A percentile compares a stretch with the other conserved stretches of the same genome.
These are phyloP conservation scores for Venturia canescens DNA, from an alignment of 1,140 invertebrate genomes.

Conservation along the genomic window DNA sequence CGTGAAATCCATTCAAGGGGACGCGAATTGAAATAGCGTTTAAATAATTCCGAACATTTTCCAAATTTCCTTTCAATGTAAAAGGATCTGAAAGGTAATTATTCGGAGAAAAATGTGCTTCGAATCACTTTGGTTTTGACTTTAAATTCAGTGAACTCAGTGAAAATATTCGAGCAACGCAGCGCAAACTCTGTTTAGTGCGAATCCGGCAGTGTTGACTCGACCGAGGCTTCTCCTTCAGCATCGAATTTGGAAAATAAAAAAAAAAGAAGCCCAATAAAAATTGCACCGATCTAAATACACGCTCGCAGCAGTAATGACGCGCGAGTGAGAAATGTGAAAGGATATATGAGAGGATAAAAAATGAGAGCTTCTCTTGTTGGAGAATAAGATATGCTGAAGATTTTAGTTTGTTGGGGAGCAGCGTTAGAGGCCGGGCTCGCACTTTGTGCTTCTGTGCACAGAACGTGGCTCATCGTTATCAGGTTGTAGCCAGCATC, in stretches of 20 bases:
- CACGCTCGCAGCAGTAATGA: neutral
- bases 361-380: neutral
- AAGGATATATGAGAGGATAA: neutral
- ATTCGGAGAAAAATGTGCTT: neutral
- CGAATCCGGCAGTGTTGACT: constrained; percentile 28
- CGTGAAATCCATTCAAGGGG: neutral
- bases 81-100: too few relatives aligned
- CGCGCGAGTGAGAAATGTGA: neutral
- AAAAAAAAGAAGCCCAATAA: neutral
- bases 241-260: neutral
- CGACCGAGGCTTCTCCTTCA: constrained; percentile 29
- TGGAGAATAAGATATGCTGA: constrained; percentile 17
- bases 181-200: too few relatives aligned
- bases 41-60: too few relatives aligned
- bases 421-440: constrained; percentile 16
- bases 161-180: too few relatives aligned
- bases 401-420: constrained; percentile 20
- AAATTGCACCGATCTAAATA: neutral
- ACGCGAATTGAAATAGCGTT: too few relatives aligned
- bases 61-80: too few relatives aligned
- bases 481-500: constrained; percentile 38
- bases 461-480: constrained; percentile 37
- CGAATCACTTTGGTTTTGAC: neutral
- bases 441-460: constrained; percentile 18
- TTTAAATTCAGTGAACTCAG: too few relatives aligned